A percentile compares a stretch with the other conserved stretches of the same genome.
These are phyloP conservation scores for Ariopsis seemanni DNA, from an alignment of 2,113 vertebrate genomes.

Conservation along the genomic window DNA sequence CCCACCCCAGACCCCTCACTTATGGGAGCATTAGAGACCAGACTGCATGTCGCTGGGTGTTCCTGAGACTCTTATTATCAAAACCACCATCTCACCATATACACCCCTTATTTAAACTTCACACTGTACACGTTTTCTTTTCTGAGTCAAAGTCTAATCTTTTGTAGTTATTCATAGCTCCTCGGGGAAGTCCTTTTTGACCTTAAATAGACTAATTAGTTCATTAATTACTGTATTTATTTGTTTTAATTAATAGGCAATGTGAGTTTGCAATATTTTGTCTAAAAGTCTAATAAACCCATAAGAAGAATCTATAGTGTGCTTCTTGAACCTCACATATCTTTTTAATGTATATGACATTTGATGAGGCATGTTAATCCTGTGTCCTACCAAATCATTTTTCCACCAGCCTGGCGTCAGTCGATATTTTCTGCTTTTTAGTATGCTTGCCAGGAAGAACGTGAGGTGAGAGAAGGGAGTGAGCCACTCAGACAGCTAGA, in stretches of 20 bases:
- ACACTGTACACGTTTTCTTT: conserved; percentile 36
- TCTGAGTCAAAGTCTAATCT: conserved; percentile 18
- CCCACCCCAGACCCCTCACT: conserved; percentile 51
- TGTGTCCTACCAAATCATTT: conserved; percentile 49
- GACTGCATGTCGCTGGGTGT: conserved; percentile 56
- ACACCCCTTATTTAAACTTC: conserved; percentile 44
- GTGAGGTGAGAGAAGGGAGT: not conserved
- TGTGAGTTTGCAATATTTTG: not conserved
- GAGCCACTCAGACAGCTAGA: conserved; percentile 34
- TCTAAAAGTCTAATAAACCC: not conserved
- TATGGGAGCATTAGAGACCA: conserved; percentile 51
- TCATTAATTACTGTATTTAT: not conserved
- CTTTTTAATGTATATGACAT: conserved; percentile 15
- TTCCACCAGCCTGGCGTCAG: conserved; percentile 51
- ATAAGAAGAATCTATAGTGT: conserved; percentile 29
- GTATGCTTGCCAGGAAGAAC: conserved; percentile 14
- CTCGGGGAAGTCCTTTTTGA: not conserved
- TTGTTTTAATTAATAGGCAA: not conserved
- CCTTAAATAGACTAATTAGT: not conserved
- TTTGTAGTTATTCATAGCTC: not conserved
- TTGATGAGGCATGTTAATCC: conserved; percentile 46
- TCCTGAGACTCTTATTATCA: conserved; percentile 47
- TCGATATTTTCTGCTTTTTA: conserved; percentile 39
- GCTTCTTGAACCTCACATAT: not conserved
- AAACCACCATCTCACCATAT: conserved; percentile 41